Evolutionary conservation across 2,888 invertebrate species (phyloP), one percentile per base, ranked within the genome.

Genomic region (Chrysopilus asiliformis): DNA sequence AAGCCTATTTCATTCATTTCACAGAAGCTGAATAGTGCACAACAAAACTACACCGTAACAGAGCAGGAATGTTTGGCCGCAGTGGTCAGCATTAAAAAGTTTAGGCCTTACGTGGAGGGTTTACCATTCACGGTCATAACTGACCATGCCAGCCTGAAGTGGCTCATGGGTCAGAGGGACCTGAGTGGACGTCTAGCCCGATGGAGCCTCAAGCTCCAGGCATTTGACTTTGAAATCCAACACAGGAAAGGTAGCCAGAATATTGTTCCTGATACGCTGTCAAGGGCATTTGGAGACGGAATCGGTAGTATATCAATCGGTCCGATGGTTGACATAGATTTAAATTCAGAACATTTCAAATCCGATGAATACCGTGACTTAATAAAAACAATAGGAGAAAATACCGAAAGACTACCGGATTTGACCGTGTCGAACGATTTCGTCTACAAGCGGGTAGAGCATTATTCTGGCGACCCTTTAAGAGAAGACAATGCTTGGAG

Each of bases 211-310:
- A n/a, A n/a, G n/a, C n/a, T n/a, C n/a, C n/a, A n/a, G n/a, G n/a
- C n/a, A n/a, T n/a, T n/a, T 44, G 24, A 37, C 14, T 43, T 53
- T 29, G 38, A 35, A n/a, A 35, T 43, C 22, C 37, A 41, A 3
- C 51, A 55, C 33, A 37, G 52, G 5, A 48, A 43, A 20, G 53
- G 51, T 1, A 37, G 35, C 2, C 16, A 33, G 0, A 47, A 50
- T 42, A 27, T 46, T n/a, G 49, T 54, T 2, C 49, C 51, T 0
- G 53, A 54, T 38, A 47, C 47, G 4, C 17, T 50, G 0, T 49
- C 49, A 4, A 30, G 49, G 16, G 40, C 41, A 12, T 32, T 38
- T 4, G 24, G 3, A 16, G 34, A 34, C 1, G 40, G 32, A 6
- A 7, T 40, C 15, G 5, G 15, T n/a, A n/a, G n/a, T n/a, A n/a